phyloP scores from a whole-genome alignment of 2,888 invertebrate species.

The Chymomyza fuscimana region DNA sequence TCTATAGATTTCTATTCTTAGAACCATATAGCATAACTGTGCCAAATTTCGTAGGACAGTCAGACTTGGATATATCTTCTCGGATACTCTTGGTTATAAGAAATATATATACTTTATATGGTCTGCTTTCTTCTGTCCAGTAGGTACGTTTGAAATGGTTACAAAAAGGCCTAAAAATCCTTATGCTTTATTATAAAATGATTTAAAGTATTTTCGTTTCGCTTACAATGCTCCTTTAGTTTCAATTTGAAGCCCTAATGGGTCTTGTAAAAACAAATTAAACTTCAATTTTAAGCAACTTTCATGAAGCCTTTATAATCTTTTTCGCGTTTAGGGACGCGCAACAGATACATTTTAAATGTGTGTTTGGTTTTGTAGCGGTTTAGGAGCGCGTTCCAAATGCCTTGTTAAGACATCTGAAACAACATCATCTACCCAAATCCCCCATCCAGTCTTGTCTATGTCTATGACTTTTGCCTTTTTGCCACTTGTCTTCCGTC shows the following conservation, averaged over 20 bases:
- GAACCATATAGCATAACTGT: no score
- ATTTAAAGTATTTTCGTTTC: background rate
- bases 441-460: conserved; percentile 3
- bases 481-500: background rate
- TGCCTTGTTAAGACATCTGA: conserved; percentile 11
- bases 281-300: conserved; percentile 69
- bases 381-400: conserved; percentile 19
- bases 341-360: conserved; percentile 7
- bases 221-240: conserved; percentile 16
- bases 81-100: no score
- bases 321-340: background rate
- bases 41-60: no score
- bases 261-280: conserved; percentile 77
- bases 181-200: no score
- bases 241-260: conserved; percentile 56
- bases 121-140: no score
- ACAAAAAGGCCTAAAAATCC: no score
- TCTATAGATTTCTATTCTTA: no score
- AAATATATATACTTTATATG: no score
- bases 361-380: conserved; percentile 37
- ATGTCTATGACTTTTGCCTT: conserved; percentile 1
- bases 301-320: background rate
- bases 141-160: no score
- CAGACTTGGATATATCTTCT: no score
- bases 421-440: conserved; percentile 16